Evolutionary conservation across 2,888 invertebrate species (phyloP), one percentile per base, ranked within the genome.

Genomic region (Cylloceria caligata): DNA sequence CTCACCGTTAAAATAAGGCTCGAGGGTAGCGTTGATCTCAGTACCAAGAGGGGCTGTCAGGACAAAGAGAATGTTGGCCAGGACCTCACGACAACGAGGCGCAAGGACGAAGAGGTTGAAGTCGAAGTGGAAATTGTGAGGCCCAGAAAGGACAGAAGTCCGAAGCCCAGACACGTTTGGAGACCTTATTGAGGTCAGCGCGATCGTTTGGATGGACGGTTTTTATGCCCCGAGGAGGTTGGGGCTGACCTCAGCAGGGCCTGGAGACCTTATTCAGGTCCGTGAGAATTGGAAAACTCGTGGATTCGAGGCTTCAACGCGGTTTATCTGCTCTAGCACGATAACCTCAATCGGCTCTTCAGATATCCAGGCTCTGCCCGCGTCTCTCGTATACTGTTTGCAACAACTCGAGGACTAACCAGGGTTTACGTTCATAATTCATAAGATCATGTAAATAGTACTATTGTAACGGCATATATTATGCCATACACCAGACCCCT

Each of bases 351-450:
- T 16, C 52, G 36, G 49, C 74, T 75, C 39, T 49, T 30, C 69
- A 42, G 49, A 27, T 64, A 71, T 78, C 81, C 62, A 78, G 67
- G 68, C 55, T 72, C 72, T 49, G 45, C 57, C 64, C 68, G 73
- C 49, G 76, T 62, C 67, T 72, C 39, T 60, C 60, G 67, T 60
- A 68, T 68, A 80, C 75, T 24, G 83, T 82, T 85, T 78, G 85
- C 84, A 88, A 85, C 88, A 89, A 91, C 89, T 91, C 89, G 89
- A 90, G 92, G 92, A 92, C 91, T 91, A 92, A 92, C 91, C 92
- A 92, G 92, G 92, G 92, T 92, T 91, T 90, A 90, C 87, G 88
- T 90, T 90, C 88, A 85, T 83, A 83, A 85, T 80, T 81, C 62
- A 73, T 80, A 60, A 75, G 76, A 57, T 68, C 72, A 42, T 83